A percentile compares a stretch with the other conserved stretches of the same genome.
phyloP scores from a whole-genome alignment of 2,888 invertebrate genomes.

The Alitta virens region DNA sequence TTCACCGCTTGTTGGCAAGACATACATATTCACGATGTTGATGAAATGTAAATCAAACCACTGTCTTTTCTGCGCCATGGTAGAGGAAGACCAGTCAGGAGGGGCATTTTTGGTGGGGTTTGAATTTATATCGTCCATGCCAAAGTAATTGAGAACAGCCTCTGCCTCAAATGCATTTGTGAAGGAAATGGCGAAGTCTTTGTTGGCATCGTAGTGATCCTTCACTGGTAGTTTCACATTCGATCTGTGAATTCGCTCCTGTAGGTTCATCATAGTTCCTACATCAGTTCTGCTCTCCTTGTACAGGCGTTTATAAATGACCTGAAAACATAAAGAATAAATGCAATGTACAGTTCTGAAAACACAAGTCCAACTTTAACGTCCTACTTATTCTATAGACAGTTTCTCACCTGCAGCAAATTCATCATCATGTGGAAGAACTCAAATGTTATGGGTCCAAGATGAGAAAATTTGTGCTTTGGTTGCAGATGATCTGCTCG shows the following conservation, averaged over 20 bases:
- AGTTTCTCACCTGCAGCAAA: conserved; percentile 15
- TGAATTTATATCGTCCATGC: conserved; percentile 13
- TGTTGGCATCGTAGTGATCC: conserved; percentile 24
- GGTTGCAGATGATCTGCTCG: conserved; percentile 12
- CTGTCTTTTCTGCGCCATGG: not conserved
- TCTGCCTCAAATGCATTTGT: conserved; percentile 24
- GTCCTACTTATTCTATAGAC: not conserved
- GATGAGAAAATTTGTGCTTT: conserved; percentile 16
- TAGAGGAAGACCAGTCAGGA: not conserved
- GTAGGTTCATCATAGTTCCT: conserved; percentile 23
- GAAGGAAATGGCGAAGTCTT: conserved; percentile 25
- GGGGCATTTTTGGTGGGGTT: not conserved
- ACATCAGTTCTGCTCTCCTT: conserved; percentile 13
- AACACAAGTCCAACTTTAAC: too few species aligned
- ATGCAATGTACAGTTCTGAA: too few species aligned
- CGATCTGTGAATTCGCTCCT: conserved; percentile 20
- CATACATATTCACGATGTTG: conserved; percentile 9
- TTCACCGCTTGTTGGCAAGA: not conserved
- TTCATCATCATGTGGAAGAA: conserved; percentile 29
- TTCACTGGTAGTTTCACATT: conserved; percentile 23
- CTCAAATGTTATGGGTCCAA: conserved; percentile 24
- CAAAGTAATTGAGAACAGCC: conserved; percentile 23
- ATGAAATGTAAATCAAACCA: conserved; percentile 16
- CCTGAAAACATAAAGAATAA: too few species aligned
- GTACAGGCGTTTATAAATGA: conserved; percentile 21